Evolutionary conservation across 1,140 invertebrate species (phyloP), one percentile per base, ranked within the genome.

Genomic region (Drosophila aff.): DNA sequence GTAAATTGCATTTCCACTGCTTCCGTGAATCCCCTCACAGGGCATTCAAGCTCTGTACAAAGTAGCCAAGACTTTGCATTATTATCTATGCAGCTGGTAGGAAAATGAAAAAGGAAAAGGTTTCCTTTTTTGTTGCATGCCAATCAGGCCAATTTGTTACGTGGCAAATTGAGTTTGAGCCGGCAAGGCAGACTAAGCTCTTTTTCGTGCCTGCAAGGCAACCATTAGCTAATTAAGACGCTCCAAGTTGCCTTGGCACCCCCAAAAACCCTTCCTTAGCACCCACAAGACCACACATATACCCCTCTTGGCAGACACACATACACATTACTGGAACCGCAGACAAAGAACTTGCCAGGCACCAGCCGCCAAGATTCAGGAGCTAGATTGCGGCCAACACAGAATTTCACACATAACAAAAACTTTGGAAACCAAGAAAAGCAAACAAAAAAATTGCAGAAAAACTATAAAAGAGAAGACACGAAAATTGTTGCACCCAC

Each of bases 191-290:
- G 23, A 73, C 62, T 76, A 72, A 79, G 79, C 75, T 57, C 53
- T 53, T 57, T 67, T 87, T 71, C 67, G 71, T 87, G 59, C 58
- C 73, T 71, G 26, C 60, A 69, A 79, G 68, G 68, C 76, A 79
- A 46, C 77, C 84, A 84, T 84, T 87, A 84, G 77, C 74, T 89
- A 87, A 87, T 89, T 87, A 81, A 78, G 77, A 78, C 49, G 60
- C 49, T 68, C 58, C 66, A 36, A 73, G 69, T 68, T 26, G 61
- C 72, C 52, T 63, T 58, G 47, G 44, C n/a, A 61, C 41, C 43
- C 41, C 53, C 21, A 57, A 57, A 40, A 57, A 40, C 53, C 53
- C 53, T 26, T 9, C 21, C 53, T 38, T 16, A 11, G 38, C 57
- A 33, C 63, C 38, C 49, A 26, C 62, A 44, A 65, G n/a, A 65